phyloP scores from a whole-genome alignment of 2,113 vertebrate genomes.

The Macrotus californicus region DNA sequence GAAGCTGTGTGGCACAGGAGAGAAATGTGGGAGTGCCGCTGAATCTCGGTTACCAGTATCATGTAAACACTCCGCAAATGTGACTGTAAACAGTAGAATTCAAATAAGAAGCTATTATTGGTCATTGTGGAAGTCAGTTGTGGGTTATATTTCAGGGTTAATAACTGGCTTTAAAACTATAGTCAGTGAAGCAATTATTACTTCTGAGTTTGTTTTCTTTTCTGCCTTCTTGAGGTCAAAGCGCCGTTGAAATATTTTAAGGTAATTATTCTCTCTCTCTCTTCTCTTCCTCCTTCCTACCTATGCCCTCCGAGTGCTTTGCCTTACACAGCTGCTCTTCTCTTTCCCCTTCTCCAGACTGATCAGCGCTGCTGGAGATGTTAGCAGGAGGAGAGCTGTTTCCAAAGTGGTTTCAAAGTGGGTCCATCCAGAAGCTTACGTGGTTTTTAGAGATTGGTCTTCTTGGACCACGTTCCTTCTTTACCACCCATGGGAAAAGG shows the following conservation, averaged over 20 bases:
- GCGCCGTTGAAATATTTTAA: neutral
- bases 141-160: neutral
- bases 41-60: neutral
- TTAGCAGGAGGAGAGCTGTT: neutral
- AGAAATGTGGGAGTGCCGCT: neutral
- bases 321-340: rapidly evolving
- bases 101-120: neutral
- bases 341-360: neutral
- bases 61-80: neutral
- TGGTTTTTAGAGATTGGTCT: neutral
- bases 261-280: neutral
- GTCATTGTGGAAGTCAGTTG: neutral
- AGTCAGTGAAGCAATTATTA: neutral
- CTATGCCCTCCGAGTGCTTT: neutral
- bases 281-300: neutral
- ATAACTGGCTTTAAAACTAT: neutral
- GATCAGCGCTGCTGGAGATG: neutral
- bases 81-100: neutral
- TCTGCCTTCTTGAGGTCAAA: neutral
- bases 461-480: neutral
- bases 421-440: neutral
- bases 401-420: neutral
- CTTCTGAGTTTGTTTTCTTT: neutral
- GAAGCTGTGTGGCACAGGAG: neutral
- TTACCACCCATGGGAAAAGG: neutral